Evolutionary conservation across 2,888 invertebrate species (phyloP).

Genomic region (Thymelicus acteon): DNA sequence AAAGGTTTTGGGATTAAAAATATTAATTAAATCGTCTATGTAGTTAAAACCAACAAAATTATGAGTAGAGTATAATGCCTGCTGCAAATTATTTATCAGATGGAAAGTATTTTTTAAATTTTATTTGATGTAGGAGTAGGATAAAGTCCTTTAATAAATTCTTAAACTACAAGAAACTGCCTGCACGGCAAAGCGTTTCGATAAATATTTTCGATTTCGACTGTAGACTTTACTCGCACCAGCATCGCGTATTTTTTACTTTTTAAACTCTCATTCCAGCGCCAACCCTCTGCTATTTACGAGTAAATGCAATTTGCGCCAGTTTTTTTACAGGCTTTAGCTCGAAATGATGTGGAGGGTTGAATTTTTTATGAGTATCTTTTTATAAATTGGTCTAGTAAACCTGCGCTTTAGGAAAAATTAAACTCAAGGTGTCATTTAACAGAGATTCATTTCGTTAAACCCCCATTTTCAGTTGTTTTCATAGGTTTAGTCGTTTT

Average conservation of each 20-base stretch:
- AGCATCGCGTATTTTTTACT: not conserved
- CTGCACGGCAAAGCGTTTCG: not conserved
- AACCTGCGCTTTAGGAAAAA: no score
- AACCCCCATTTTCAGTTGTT: no score
- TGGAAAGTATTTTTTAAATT: no score
- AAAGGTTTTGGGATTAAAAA: not conserved
- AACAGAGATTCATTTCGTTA: no score
- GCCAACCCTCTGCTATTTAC: slow-evolving; percentile 10
- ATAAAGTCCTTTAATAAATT: no score
- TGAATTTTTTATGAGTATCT: not conserved
- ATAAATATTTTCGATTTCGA: not conserved
- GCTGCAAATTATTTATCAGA: no score
- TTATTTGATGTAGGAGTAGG: no score
- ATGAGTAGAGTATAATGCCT: no score
- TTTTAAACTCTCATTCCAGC: slow-evolving; percentile 3
- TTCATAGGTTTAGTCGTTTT: not conserved
- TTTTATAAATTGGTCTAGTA: no score
- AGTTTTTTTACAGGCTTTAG: slow-evolving; percentile 10
- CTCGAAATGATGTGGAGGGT: slow-evolving; percentile 11
- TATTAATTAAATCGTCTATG: not conserved
- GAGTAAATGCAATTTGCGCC: slow-evolving; percentile 21
- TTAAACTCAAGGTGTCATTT: no score
- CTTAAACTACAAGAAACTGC: no score
- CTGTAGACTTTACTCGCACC: not conserved
- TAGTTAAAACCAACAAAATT: not conserved